Evolutionary conservation across 2,888 invertebrate genomes (phyloP), one percentile per base, ranked within the genome.

Genomic region (Nephrotoma appendiculata): DNA sequence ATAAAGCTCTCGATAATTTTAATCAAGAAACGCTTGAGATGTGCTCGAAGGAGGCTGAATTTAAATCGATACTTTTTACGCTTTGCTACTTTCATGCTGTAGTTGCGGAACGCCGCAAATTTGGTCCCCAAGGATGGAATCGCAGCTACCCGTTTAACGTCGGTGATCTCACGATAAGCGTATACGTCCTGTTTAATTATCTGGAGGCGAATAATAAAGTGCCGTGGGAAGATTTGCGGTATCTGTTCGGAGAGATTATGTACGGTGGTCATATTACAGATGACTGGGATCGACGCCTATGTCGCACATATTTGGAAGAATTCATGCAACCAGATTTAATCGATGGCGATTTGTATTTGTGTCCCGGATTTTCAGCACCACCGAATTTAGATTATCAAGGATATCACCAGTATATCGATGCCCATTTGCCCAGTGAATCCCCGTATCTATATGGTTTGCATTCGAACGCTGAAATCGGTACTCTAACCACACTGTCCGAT

Each of bases 221-320:
- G 6, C 98, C 98, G 0, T 98, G 97, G 97, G 98, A 98, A 91
- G 98, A 98, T 92, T 92, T 98, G 89, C 94, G 98, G 1, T 98
- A 98, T 91, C 92, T 98, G 19, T 98, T 98, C 90, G 98, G 98
- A 0, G 98, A 98, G 92, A 98, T 98, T 89, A 98, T 98, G 98
- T 98, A 98, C 90, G 98, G 98, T 0, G 98, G 98, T 0, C 98
- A 98, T 90, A 98, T 98, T 89, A 98, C 98, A 0, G 98, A 98
- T 90, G 98, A 98, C 91, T 98, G 98, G 97, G 98, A 98, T 91
- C 93, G 98, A 85, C 93, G 96, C 48, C 93, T 98, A 3, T 98
- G 98, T 90, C 93, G 95, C 86, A 96, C 96, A 0, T 97, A 96
- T 91, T 92, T 98, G 85, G 93, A 96, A 88, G 98, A 97, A 90